Evolutionary conservation across 2,888 invertebrate genomes (phyloP), one percentile per base, ranked within the genome.

Genomic region (Nectonema munidae): DNA sequence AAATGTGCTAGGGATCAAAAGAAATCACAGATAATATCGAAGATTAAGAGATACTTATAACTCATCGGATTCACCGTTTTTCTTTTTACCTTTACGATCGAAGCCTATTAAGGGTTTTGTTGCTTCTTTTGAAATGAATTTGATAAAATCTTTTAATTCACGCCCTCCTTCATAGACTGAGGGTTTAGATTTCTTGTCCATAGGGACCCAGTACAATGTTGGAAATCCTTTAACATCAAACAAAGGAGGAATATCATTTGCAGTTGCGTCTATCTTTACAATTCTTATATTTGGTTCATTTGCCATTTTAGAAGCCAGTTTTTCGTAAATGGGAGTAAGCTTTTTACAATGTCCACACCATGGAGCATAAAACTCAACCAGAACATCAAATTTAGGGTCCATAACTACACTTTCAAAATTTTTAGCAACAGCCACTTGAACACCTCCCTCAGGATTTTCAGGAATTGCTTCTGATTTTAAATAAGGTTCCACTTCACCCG

Each of bases 341-440:
- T 73, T 74, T 59, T 95, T 89, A 63, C 95, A 99, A 53, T 95
- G 89, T 46, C 89, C 86, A 55, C 81, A 83, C 86, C 86, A 89
- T 1, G 86, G 86, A 21, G 89, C 89, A 57, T 95, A 95, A 62
- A 95, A 95, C 60, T 99, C 89, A 46, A 95, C 66, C 30, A 99
- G 64, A 2, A 76, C 75, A 54, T 99, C 95, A 52, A 77, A 71
- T 21, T 64, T 71, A 47, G 74, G 71, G 52, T 89, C 71, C 2
- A 67, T 68, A 1, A 95, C 77, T 40, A 83, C 61, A 40, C 86
- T 74, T 52, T 83, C 72, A 59, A 89, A 95, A 63, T 86, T 95
- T 61, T 77, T 77, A 44, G 71, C 89, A 5, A 99, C 95, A 2
- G 76, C 79, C 44, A 54, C 54, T 49, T 55, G 54, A 2, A 57